phyloP scores from a whole-genome alignment of 2,888 invertebrate genomes.

The Orthosia gracilis region DNA sequence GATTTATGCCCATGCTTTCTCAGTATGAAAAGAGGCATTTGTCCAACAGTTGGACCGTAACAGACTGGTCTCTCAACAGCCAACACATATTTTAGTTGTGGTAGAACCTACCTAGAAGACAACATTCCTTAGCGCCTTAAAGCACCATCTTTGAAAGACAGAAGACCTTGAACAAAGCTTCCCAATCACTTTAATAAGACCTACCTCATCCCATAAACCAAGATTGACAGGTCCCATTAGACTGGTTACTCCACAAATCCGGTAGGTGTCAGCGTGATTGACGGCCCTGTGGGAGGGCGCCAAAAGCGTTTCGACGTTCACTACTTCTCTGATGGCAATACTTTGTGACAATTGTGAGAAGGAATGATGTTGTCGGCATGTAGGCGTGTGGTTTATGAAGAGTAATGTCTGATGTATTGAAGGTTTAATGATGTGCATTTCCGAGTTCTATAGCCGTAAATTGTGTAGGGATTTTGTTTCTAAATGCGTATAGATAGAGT shows the following conservation, averaged over 20 bases:
- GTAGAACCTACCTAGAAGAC: no score
- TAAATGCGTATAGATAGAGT: no score
- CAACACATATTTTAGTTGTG: no score
- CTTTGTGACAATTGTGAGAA: slow-evolving; percentile 56
- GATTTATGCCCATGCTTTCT: no score
- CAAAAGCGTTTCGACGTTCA: slow-evolving; percentile 64
- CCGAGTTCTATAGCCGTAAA: neutral
- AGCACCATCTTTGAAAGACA: neutral
- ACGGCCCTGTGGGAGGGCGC: slow-evolving; percentile 72
- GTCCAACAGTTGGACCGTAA: no score
- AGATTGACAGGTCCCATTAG: slow-evolving; percentile 6
- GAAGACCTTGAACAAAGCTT: neutral
- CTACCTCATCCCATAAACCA: neutral
- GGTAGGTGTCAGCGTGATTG: slow-evolving; percentile 75
- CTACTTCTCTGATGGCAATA: slow-evolving; percentile 59
- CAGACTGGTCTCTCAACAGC: no score
- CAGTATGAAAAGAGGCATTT: no score
- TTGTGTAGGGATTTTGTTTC: neutral
- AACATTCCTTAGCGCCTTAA: neutral
- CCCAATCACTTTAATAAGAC: neutral
- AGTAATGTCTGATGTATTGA: slow-evolving; percentile 1
- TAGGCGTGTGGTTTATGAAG: slow-evolving; percentile 23
- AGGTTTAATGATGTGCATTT: slow-evolving; percentile 19
- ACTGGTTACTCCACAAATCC: slow-evolving; percentile 41
- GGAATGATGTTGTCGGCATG: slow-evolving; percentile 33